Percentiles rank a stretch among this genome's conserved stretches.
These are phyloP conservation scores for Echinarachnius parma DNA, from an alignment of 53 echinoderm and acorn worm species.

Conservation along the genomic window DNA sequence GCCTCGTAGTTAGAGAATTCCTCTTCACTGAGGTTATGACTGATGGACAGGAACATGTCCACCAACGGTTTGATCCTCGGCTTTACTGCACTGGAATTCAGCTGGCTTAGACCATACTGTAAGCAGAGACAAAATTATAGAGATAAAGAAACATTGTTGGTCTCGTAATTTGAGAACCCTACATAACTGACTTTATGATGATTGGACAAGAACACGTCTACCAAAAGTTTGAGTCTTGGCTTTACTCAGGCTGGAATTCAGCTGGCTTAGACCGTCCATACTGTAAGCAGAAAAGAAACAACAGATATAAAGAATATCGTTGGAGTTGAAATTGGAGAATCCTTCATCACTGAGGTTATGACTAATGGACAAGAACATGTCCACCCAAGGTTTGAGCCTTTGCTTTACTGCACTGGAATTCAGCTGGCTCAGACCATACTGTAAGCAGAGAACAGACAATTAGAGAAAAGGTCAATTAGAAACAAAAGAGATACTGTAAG, in stretches of 20 bases:
- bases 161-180: too few relatives aligned
- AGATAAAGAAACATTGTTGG: neutral
- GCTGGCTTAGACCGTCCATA: too few relatives aligned
- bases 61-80: slow-evolving; percentile 94
- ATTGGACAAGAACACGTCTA: too few relatives aligned
- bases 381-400: slow-evolving; percentile 90
- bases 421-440: slow-evolving; percentile 96
- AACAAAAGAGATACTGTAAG: too few relatives aligned
- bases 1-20: slow-evolving; percentile 98
- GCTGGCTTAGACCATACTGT: slow-evolving; percentile 94
- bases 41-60: slow-evolving; percentile 81
- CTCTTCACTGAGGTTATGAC: slow-evolving; percentile 91
- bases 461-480: too few relatives aligned
- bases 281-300: too few relatives aligned
- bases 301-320: too few relatives aligned
- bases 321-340: slow-evolving; percentile 94
- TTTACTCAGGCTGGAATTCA: too few relatives aligned
- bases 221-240: too few relatives aligned
- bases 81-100: slow-evolving; percentile 85
- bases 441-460: too few relatives aligned
- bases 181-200: too few relatives aligned
- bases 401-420: slow-evolving; percentile 88
- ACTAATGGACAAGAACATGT: slow-evolving; percentile 83
- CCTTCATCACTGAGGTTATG: slow-evolving; percentile 95
- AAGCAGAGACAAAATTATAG: neutral